Evolutionary conservation across 1,140 invertebrate species (phyloP).

Genomic region (Coboldia fuscipes): DNA sequence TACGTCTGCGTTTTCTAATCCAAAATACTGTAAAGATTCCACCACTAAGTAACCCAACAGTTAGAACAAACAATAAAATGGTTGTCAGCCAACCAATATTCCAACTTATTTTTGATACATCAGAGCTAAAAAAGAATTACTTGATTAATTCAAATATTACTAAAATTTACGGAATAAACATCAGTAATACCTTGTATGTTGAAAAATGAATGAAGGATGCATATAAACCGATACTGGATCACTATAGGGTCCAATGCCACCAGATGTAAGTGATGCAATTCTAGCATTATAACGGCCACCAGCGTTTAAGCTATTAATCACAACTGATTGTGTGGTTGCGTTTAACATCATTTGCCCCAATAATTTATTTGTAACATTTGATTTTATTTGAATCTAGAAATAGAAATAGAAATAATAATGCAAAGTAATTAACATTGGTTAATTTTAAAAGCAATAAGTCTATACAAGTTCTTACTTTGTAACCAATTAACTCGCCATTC

Average conservation of each 20-base stretch:
- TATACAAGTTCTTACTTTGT: constrained; percentile 30
- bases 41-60: constrained; percentile 26
- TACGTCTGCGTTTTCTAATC: constrained; percentile 32
- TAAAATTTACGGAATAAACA: neutral
- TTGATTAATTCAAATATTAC: neutral
- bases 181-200: constrained; percentile 5
- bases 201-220: constrained; percentile 24
- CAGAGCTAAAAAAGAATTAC: constrained; percentile 24
- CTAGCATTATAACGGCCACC: constrained; percentile 37
- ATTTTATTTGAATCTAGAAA: constrained; percentile 39
- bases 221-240: constrained; percentile 26
- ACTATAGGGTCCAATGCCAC: constrained; percentile 34
- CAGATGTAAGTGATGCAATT: constrained; percentile 37
- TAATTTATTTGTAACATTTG: constrained; percentile 32
- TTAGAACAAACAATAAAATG: constrained; percentile 1
- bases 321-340: constrained; percentile 32
- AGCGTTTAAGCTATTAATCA: constrained; percentile 34
- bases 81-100: constrained; percentile 2
- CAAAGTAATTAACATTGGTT: no score
- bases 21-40: constrained; percentile 25
- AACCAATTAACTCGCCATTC: constrained; percentile 60
- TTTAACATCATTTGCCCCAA: constrained; percentile 41
- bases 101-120: constrained; percentile 21
- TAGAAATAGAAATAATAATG: no score
- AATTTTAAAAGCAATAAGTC: no score